Evolutionary conservation across 2,888 invertebrate genomes (phyloP), one percentile per base, ranked within the genome.

Genomic region (Caenorhabditis drosophilae): DNA sequence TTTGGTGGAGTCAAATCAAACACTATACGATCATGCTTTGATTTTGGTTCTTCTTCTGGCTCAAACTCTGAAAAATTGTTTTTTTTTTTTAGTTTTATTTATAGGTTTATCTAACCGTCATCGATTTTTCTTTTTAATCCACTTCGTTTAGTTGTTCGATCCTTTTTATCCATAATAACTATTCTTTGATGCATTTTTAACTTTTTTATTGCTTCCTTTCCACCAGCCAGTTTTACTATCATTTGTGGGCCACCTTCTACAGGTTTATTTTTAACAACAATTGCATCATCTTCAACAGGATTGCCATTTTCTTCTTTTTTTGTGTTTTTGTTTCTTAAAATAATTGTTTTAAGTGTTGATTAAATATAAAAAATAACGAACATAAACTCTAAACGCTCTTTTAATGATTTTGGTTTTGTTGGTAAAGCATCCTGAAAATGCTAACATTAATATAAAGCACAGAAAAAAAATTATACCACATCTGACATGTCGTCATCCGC

Each of bases 401-500:
- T 22, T 6, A 48, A 51, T 34, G 31, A 18, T 34, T 26, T 3
- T 12, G 20, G 1, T 31, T 64, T 64, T 0, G 58, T n/a, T 20
- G 64, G 64, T 23, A 64, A 47, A 4, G 64, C 64, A 23, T 59
- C 64, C 46, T 46, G 27, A 31, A 46, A 46, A 16, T n/a, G n/a
- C n/a, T 9, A 44, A 22, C 9, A 23, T 11, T 44, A 7, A 9
- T 9, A 23, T 44, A n/a, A n/a, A n/a, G n/a, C n/a, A n/a, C n/a
- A n/a, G 40, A 40, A 11, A 41, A 41, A 41, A 22, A 41, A 15
- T 4, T n/a, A 9, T 20, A 41, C 41, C 9, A 64, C 49, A 44
- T 64, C 64, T 4, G 64, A 64, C 64, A 58, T 51, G 20, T 55
- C 64, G 15, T 63, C 63, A 11, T 62, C 56, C 6, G 11, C 35